phyloP scores from a whole-genome alignment of 2,797 vertebrate genomes.

The Rhyacichthys aspro region DNA sequence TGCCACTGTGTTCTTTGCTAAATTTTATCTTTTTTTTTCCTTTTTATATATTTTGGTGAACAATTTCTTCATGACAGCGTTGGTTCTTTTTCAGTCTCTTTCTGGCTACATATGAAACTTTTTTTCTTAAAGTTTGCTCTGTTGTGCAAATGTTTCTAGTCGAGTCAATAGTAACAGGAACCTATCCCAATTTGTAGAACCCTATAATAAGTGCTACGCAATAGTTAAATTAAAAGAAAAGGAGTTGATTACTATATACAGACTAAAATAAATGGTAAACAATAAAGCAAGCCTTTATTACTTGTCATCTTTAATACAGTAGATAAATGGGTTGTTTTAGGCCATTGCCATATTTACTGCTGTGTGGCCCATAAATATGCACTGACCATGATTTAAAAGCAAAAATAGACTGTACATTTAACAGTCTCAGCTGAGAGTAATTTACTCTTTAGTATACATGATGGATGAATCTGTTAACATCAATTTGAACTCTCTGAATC shows the following conservation, averaged over 20 bases:
- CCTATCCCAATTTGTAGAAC: no score
- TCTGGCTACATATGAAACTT: no score
- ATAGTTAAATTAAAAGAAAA: no score
- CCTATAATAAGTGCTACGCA: no score
- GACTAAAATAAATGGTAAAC: constrained; percentile 34
- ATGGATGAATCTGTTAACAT: constrained; percentile 29
- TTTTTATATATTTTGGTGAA: no score
- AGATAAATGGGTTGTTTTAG: constrained; percentile 39
- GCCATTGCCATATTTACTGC: constrained; percentile 25
- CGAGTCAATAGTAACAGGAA: no score
- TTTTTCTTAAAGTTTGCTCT: no score
- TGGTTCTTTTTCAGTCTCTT: no score
- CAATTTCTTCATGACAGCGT: no score
- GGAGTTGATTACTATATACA: no score
- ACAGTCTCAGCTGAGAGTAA: constrained; percentile 23
- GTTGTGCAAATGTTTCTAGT: no score
- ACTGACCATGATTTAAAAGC: constrained; percentile 36
- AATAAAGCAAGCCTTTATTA: constrained; percentile 35
- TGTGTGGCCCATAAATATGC: constrained; percentile 33
- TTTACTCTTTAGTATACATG: constrained; percentile 16
- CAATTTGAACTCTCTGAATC: constrained; percentile 36
- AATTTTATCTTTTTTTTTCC: no score
- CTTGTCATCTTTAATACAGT: constrained; percentile 24
- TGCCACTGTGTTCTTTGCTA: not conserved
- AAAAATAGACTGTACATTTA: constrained; percentile 21